Base-by-base conservation (phyloP, 2,113 vertebrate genomes). In the Pangasianodon gigas region DNA sequence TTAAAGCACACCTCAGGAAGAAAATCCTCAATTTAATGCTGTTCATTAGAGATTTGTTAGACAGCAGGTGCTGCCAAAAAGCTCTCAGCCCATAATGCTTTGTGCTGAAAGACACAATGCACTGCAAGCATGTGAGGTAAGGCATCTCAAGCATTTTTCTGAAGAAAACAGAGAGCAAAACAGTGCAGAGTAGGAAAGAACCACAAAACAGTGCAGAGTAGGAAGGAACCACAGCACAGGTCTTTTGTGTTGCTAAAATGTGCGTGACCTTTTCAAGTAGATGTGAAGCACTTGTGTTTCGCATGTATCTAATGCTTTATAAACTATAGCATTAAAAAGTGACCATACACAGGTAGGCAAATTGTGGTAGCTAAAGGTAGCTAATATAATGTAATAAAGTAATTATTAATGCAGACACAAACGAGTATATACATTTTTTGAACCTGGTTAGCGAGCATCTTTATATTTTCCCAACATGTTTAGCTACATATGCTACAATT, bases 21-120 rank as follows among this genome's bases (percentile, higher is more conserved):
- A 58, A 83, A 83, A 60, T 83, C 32, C 10, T 83, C 32, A 24
- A 26, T 60, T 58, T 84, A 84, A 60, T 58, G 52, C 81, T 58
- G 32, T 37, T 84, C 81, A 84, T 84, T 84, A 84, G 29, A 60
- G 81, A 24, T 60, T 58, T 32, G 16, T 58, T 67, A 29, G 84
- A 86, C 46, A 65, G 84, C 46, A 52, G 84, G 84, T 26, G 32
- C 32, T 84, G 54, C 60, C 26, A 52, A 37, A 86, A 71, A 54
- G 85, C n/a, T 74, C n/a, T 54, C 29, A 52, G 48, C 48, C 32
- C n/a, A 26, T 41, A 71, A 48, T 32, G 51, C 48, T 41, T 56
- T 86, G 48, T 54, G 32, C 32, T 74, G 48, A 86, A 86, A 86
- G 51, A 86, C 67, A 74, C 67, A 74, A 74, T 54, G 32, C 56